These are phyloP conservation scores for Xanthia togata DNA, from an alignment of 2,888 invertebrate species.

Conservation along the genomic window DNA sequence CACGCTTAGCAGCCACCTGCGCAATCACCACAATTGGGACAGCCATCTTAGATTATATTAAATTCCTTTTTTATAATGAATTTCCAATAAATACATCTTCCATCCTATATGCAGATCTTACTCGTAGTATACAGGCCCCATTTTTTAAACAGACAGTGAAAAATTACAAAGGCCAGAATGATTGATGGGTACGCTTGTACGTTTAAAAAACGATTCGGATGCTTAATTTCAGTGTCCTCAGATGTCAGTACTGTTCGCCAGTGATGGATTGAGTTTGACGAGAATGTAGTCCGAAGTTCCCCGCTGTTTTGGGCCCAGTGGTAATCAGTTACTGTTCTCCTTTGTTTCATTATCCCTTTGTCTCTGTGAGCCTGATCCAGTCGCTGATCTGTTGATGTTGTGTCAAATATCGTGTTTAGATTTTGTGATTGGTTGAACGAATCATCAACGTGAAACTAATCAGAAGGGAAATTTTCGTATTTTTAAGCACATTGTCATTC, in stretches of 20 bases:
- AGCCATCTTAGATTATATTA: neutral
- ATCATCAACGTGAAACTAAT: neutral
- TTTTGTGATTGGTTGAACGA: neutral
- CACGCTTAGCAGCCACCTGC: too few relatives aligned
- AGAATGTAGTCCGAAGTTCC: slow-evolving; percentile 57
- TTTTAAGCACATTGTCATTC: too few relatives aligned
- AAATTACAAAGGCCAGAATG: slow-evolving; percentile 83
- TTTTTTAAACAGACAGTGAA: slow-evolving; percentile 82
- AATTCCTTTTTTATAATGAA: neutral
- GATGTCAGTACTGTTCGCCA: slow-evolving; percentile 74
- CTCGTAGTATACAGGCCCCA: slow-evolving; percentile 54
- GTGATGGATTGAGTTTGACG: slow-evolving; percentile 81
- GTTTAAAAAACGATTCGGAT: slow-evolving; percentile 86
- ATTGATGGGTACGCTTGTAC: slow-evolving; percentile 81
- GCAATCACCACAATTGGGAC: too few relatives aligned
- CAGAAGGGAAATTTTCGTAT: too few relatives aligned
- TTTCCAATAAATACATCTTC: slow-evolving; percentile 17
- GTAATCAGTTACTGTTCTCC: slow-evolving; percentile 23
- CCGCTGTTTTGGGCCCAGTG: slow-evolving; percentile 33
- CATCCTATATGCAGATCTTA: slow-evolving; percentile 60
- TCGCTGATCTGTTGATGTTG: neutral
- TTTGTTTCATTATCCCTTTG: slow-evolving; percentile 29
- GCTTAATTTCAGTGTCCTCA: slow-evolving; percentile 87
- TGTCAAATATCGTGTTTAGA: neutral
- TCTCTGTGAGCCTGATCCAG: neutral